Percentiles rank a stretch among this genome's conserved stretches.
Evolutionary conservation across 2,113 vertebrate genomes (phyloP).

Genomic region (Empidonax traillii): DNA sequence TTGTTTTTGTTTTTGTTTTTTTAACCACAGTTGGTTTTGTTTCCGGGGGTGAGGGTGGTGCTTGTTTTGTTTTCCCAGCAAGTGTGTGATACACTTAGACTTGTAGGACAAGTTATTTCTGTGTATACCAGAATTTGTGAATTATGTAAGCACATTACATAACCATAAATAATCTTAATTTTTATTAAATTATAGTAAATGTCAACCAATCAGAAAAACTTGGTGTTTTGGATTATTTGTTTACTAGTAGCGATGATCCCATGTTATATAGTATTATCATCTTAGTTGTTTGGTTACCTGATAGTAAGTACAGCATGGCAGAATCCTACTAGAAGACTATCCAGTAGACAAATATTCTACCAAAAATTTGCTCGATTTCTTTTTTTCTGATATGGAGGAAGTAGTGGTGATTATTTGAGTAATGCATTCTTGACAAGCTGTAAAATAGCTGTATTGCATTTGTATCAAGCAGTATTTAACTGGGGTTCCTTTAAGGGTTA

Average conservation of each 20-base stretch:
- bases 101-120: background rate
- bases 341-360: background rate
- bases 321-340: background rate
- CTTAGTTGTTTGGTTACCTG: background rate
- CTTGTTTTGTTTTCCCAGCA: background rate
- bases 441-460: background rate
- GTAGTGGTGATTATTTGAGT: background rate
- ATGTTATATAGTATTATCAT: background rate
- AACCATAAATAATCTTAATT: background rate
- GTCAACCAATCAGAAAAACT: background rate
- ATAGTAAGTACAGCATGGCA: background rate
- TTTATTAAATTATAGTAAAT: background rate
- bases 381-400: background rate
- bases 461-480: background rate
- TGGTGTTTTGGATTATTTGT: background rate
- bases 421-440: background rate
- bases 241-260: background rate
- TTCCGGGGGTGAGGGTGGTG: background rate
- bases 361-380: background rate
- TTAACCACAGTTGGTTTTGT: background rate
- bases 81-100: background rate
- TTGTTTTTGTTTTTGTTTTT: background rate
- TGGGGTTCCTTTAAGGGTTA: background rate
- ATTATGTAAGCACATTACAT: background rate
- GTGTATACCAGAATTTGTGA: background rate